phyloP scores from a whole-genome alignment of 2,888 invertebrate species.

The Mactromeris polynyma region DNA sequence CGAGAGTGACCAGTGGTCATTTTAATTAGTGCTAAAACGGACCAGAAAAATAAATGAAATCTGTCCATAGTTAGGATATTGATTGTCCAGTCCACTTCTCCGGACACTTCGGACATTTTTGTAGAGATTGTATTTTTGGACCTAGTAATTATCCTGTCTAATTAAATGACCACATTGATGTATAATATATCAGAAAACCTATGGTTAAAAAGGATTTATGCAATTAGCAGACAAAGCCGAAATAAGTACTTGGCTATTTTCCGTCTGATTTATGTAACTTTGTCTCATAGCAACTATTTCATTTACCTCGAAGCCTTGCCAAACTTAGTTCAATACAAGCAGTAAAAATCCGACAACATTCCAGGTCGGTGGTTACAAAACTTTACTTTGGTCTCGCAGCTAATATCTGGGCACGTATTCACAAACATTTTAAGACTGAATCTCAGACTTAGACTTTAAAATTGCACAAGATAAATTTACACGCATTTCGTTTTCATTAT shows the following conservation, averaged over 20 bases:
- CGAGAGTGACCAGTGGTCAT: conserved; percentile 63
- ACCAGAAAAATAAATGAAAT: conserved; percentile 52
- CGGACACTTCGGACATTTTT: conserved; percentile 12
- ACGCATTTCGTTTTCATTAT: too few species aligned
- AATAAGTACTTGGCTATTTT: conserved; percentile 2
- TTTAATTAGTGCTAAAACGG: conserved; percentile 56
- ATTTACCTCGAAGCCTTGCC: neutral
- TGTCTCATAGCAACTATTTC: neutral
- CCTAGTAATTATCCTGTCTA: conserved; percentile 30
- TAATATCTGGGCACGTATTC: too few species aligned
- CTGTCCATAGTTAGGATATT: conserved; percentile 8
- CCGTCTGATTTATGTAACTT: neutral
- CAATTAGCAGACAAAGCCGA: conserved; percentile 4
- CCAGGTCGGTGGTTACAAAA: too few species aligned
- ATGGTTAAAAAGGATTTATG: conserved; percentile 45
- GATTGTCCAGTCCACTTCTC: neutral
- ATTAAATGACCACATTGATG: conserved; percentile 16
- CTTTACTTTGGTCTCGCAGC: too few species aligned
- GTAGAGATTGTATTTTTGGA: conserved; percentile 38
- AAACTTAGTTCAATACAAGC: too few species aligned
- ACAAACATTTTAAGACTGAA: too few species aligned
- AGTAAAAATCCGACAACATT: too few species aligned
- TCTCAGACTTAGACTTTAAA: too few species aligned
- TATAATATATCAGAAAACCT: conserved; percentile 16
- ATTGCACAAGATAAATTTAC: too few species aligned